These are phyloP conservation scores for Cyphomyrus discorhynchus DNA, from an alignment of 2,113 vertebrate genomes.

Conservation along the genomic window DNA sequence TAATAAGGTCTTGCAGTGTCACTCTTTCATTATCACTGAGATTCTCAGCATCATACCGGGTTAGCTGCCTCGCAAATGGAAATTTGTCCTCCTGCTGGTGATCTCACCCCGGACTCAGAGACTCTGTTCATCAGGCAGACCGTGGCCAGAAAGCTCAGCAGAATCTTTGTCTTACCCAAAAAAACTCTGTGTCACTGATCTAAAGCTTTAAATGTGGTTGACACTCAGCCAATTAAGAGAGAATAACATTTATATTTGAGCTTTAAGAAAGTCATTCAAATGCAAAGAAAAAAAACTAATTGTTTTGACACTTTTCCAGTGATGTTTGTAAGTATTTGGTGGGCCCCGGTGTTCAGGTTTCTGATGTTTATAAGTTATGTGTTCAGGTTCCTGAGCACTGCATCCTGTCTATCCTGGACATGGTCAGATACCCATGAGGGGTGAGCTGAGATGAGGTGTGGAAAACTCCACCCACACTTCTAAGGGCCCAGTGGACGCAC, in stretches of 20 bases:
- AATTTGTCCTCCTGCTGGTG: neutral
- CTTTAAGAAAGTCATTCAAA: neutral
- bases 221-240: neutral
- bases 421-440: neutral
- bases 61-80: neutral
- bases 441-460: neutral
- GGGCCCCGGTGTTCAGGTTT: neutral
- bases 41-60: neutral
- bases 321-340: neutral
- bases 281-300: neutral
- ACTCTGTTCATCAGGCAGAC: neutral
- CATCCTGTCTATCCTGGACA: neutral
- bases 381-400: neutral
- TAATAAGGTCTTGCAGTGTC: neutral
- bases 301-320: neutral
- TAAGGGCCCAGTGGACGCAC: neutral
- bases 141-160: neutral
- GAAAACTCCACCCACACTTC: neutral
- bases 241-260: neutral
- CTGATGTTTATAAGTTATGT: neutral
- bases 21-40: neutral
- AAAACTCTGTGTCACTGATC: neutral
- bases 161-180: neutral
- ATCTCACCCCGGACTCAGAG: neutral
- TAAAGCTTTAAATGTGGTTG: neutral